Percentiles rank a stretch among this genome's conserved stretches.
Evolutionary conservation across 2,797 vertebrate genomes (phyloP).

Genomic region (Melopsittacus undulatus): DNA sequence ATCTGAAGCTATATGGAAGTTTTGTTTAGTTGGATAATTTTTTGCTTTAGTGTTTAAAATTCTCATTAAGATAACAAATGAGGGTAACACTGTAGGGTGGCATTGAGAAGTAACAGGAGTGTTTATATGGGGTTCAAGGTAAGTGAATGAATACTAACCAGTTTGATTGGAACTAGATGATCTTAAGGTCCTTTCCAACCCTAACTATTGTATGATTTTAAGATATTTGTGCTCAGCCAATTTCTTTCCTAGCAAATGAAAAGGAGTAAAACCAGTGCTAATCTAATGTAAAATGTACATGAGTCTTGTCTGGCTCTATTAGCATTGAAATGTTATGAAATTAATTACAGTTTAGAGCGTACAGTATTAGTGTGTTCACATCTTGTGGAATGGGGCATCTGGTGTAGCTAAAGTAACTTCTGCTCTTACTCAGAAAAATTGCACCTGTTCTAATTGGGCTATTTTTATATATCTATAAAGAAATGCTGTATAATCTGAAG

Average conservation of each 20-base stretch:
- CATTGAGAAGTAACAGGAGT: background rate
- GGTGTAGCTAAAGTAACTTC: background rate
- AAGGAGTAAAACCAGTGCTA: background rate
- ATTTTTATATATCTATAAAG: background rate
- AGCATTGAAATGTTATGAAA: background rate
- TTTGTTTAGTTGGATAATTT: background rate
- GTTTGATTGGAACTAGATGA: background rate
- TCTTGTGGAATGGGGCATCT: background rate
- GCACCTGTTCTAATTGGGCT: too few species aligned
- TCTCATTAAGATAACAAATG: background rate
- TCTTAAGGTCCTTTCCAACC: background rate
- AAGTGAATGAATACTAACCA: background rate
- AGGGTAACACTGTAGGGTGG: background rate
- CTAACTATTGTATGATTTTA: background rate
- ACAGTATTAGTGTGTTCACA: background rate
- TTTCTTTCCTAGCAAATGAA: background rate
- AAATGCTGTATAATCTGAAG: background rate
- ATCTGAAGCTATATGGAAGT: background rate
- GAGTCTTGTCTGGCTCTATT: background rate
- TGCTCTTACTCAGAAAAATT: background rate
- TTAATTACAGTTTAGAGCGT: background rate
- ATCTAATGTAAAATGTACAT: background rate
- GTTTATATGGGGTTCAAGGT: background rate
- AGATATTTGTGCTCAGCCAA: background rate
- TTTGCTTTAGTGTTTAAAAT: background rate